A percentile compares a stretch with the other conserved stretches of the same genome.
phyloP scores from a whole-genome alignment of 2,113 vertebrate species.

The Blennius ocellaris region DNA sequence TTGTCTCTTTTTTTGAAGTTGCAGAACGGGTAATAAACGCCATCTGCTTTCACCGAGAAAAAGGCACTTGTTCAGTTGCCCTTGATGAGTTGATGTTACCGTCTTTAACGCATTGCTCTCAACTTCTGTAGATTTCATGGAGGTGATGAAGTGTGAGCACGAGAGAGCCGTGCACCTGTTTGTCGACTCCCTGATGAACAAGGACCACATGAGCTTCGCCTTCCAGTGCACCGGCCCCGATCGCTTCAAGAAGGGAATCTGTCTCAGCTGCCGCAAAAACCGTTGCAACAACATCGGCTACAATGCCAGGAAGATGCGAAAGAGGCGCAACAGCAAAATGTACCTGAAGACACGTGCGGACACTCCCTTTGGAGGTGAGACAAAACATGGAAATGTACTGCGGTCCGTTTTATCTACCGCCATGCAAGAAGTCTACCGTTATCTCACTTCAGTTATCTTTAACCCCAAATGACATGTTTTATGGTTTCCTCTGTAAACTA shows the following conservation, averaged over 20 bases:
- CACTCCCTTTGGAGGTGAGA: constrained; percentile 93
- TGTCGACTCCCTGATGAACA: constrained; percentile 94
- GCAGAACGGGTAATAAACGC: background rate
- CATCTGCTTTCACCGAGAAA: background rate
- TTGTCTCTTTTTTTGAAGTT: background rate
- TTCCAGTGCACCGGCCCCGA: constrained; percentile 91
- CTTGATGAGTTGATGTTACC: no score
- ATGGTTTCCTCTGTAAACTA: constrained; percentile 14
- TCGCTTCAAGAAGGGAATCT: constrained; percentile 97
- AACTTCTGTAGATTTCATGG: constrained; percentile 85
- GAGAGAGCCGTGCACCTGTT: constrained; percentile 94
- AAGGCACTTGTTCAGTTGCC: background rate
- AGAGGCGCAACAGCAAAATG: constrained; percentile 93
- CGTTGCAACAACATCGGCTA: constrained; percentile 96
- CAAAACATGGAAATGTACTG: background rate
- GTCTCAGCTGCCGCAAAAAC: constrained; percentile 97
- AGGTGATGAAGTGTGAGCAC: constrained; percentile 92
- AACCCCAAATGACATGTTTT: background rate
- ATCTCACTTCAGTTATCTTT: background rate
- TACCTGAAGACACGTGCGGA: constrained; percentile 94
- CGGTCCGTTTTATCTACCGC: background rate
- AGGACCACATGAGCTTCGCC: constrained; percentile 92
- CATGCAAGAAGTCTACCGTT: background rate
- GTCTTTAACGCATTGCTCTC: background rate
- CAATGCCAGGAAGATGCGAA: constrained; percentile 87